A percentile compares a stretch with the other conserved stretches of the same genome.
phyloP scores from a whole-genome alignment of 2,797 vertebrate species.

The Sandelia bainsii region DNA sequence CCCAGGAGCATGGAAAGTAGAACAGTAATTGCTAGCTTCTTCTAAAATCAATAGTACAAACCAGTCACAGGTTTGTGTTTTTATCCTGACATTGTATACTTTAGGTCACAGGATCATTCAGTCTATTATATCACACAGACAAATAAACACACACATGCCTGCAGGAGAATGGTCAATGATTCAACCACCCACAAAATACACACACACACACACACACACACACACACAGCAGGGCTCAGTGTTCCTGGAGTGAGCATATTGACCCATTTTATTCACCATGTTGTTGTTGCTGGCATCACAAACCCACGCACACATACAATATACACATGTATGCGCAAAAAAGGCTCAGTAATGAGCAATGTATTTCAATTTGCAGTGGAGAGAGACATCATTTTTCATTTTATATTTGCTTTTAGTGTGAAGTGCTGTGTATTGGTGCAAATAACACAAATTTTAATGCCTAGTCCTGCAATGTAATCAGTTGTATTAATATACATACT shows the following conservation, averaged over 20 bases:
- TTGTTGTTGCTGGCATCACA: constrained; percentile 23
- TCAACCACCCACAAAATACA: constrained; percentile 57
- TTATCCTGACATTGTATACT: constrained; percentile 38
- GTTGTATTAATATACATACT: constrained; percentile 9
- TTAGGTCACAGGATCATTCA: constrained; percentile 63
- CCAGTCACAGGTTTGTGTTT: constrained; percentile 46
- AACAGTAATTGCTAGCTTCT: constrained; percentile 25
- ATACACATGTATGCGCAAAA: constrained; percentile 5
- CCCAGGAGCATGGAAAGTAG: constrained; percentile 21
- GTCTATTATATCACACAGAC: constrained; percentile 62
- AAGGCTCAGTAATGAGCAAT: constrained; percentile 5
- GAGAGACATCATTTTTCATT: constrained; percentile 2
- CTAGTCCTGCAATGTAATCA: neutral
- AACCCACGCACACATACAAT: constrained; percentile 21
- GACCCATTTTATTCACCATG: constrained; percentile 60
- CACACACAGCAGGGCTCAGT: constrained; percentile 29
- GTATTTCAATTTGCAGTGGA: constrained; percentile 5
- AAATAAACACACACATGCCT: constrained; percentile 45
- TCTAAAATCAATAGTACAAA: constrained; percentile 56
- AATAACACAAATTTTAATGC: neutral
- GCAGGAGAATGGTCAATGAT: constrained; percentile 65
- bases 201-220: constrained; percentile 26
- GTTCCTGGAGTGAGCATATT: constrained; percentile 64
- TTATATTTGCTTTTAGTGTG: neutral
- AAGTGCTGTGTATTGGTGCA: neutral